Percentiles rank a stretch among this genome's conserved stretches.
Conservation (phyloP, 2,113 vertebrate species). For the Anoplopoma fimbria region DNA sequence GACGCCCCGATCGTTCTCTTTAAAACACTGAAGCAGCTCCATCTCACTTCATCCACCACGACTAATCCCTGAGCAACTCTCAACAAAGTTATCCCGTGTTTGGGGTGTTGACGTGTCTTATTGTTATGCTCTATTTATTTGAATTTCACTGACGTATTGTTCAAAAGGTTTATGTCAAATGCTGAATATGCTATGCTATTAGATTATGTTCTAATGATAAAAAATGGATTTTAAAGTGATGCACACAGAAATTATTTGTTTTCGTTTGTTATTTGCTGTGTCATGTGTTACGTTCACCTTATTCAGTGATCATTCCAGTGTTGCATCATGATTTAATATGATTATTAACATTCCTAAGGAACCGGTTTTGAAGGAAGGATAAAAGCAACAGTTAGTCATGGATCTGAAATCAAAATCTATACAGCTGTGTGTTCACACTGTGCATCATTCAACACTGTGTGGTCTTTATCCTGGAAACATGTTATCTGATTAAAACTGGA, state of each 20-base stretch:
- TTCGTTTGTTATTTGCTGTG: constrained; percentile 68
- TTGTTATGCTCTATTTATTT: constrained; percentile 75
- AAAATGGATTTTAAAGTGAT: constrained; percentile 53
- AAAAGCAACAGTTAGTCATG: background rate
- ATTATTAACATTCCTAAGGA: constrained; percentile 58
- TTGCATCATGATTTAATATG: constrained; percentile 51
- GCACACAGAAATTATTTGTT: constrained; percentile 49
- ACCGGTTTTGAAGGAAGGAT: constrained; percentile 53
- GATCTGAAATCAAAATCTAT: constrained; percentile 13
- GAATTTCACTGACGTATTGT: constrained; percentile 54
- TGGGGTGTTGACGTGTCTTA: constrained; percentile 64
- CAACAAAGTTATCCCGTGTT: constrained; percentile 38
- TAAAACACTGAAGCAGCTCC: constrained; percentile 23
- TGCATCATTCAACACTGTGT: constrained; percentile 58
- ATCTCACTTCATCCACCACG: constrained; percentile 21
- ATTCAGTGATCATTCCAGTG: constrained; percentile 69
- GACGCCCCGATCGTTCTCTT: background rate
- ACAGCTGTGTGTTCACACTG: constrained; percentile 43
- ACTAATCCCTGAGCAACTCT: constrained; percentile 40
- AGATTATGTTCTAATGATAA: constrained; percentile 47
- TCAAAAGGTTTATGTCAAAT: constrained; percentile 49
- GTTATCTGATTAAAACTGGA: constrained; percentile 69
- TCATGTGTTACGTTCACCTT: constrained; percentile 68
- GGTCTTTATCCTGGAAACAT: constrained; percentile 66
- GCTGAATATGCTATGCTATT: constrained; percentile 68